Evolutionary conservation across 2,888 invertebrate species (phyloP), one percentile per base, ranked within the genome.

Genomic region (Stenoptilia bipunctidactyla): DNA sequence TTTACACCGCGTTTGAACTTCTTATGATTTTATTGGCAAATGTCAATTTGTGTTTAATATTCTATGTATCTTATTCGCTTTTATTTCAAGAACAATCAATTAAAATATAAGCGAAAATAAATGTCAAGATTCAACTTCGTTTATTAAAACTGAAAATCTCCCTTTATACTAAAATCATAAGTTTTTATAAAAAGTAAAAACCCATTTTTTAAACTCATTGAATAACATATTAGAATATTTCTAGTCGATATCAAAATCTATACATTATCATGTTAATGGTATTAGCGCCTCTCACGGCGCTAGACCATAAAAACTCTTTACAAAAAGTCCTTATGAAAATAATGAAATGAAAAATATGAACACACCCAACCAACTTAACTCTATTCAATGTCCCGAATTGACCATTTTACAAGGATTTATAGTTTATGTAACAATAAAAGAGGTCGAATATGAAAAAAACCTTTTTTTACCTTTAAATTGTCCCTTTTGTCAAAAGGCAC

Each of bases 381-480:
- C 66, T 61, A 73, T 77, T 74, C 68, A 74, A 55, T 56, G 62
- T 63, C 61, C 56, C 55, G 67, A 60, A 62, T 59, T 68, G 72
- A 64, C 71, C 74, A 74, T 80, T 80, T 75, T 70, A 68, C 65
- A 62, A 77, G 67, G 75, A 83, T 83, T 82, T 83, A 83, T 83
- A 71, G 80, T 77, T 72, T 83, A 82, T 79, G 79, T 66, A 73
- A 80, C 80, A 79, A 82, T 76, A 72, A 75, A 71, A 68, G 70
- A 62, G 62, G 61, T 65, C 55, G 60, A 46, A 46, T 42, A 42
- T 46, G 51, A 56, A 66, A 67, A 63, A 61, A 46, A 39, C 41
- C 40, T 25, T 6, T 30, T 30, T 12, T 30, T 30, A 8, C 10
- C 10, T 30, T 3, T 3, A 12, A 8, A 30, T 30, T n/a, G 30